Conservation (phyloP, 2,888 invertebrate species). For the Athalia circularis region DNA sequence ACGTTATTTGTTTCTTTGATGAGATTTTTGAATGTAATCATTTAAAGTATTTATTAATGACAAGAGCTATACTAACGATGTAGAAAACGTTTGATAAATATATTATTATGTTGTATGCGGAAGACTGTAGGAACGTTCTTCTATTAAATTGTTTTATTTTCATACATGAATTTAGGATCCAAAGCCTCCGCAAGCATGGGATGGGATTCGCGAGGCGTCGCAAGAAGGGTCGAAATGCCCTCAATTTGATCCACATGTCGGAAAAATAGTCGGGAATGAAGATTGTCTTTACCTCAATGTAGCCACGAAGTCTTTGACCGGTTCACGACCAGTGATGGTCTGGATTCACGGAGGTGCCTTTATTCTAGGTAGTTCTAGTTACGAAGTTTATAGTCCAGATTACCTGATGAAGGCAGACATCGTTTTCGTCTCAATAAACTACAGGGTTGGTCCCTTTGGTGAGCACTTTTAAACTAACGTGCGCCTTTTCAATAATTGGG, state of each 20-base stretch:
- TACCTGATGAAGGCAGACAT: slow-evolving; percentile 16
- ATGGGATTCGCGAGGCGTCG: slow-evolving; percentile 71
- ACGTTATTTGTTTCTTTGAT: no score
- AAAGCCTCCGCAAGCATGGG: slow-evolving; percentile 72
- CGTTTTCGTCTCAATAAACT: slow-evolving; percentile 35
- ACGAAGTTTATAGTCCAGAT: slow-evolving; percentile 9
- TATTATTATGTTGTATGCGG: no score
- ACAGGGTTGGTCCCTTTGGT: slow-evolving; percentile 38
- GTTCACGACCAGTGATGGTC: slow-evolving; percentile 31
- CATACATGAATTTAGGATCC: slow-evolving; percentile 68
- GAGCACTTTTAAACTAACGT: background rate
- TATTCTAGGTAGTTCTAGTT: background rate
- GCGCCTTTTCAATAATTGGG: background rate
- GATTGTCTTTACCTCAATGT: slow-evolving; percentile 77
- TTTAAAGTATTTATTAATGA: no score
- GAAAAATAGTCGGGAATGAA: slow-evolving; percentile 65
- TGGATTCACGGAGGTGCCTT: slow-evolving; percentile 38
- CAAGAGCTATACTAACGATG: no score
- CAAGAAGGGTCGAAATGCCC: slow-evolving; percentile 66
- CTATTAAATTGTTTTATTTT: background rate
- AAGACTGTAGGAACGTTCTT: background rate
- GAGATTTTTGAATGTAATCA: no score
- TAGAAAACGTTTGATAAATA: no score
- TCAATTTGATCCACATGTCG: slow-evolving; percentile 41
- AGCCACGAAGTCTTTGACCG: slow-evolving; percentile 54